A percentile compares a stretch with the other conserved stretches of the same genome.
Conservation (phyloP, 2,797 vertebrate species). For the Pseudochirops cupreus region DNA sequence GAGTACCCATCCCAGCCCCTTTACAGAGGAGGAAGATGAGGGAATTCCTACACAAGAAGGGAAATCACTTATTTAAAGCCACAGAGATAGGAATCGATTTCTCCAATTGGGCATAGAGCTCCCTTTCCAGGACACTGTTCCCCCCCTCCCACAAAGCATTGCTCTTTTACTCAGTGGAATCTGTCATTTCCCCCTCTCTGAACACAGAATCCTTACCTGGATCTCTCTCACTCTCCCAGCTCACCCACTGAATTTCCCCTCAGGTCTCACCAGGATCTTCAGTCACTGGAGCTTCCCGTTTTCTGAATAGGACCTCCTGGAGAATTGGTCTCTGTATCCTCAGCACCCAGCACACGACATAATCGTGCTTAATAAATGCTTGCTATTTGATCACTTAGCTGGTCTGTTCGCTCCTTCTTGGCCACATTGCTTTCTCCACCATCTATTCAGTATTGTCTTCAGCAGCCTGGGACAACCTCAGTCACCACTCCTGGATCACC, state of each 20-base stretch:
- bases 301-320: too few relatives aligned
- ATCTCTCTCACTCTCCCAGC: not conserved
- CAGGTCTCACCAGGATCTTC: not conserved
- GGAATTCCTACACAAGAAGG: not conserved
- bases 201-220: not conserved
- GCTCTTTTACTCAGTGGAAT: not conserved
- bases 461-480: not conserved
- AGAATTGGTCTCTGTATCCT: too few relatives aligned
- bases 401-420: not conserved
- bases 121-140: not conserved
- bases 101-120: not conserved
- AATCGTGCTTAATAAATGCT: not conserved
- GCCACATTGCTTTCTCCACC: not conserved
- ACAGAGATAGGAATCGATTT: not conserved
- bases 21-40: not conserved
- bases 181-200: not conserved
- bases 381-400: not conserved
- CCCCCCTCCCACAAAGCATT: too few relatives aligned
- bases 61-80: not conserved
- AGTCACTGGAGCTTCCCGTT: not conserved
- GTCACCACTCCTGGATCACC: too few relatives aligned
- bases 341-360: not conserved
- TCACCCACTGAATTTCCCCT: not conserved
- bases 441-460: not conserved
- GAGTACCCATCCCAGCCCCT: not conserved